Evolutionary conservation across 2,797 vertebrate species (phyloP), one percentile per base, ranked within the genome.

Genomic region (Gymnothorax reevesii): DNA sequence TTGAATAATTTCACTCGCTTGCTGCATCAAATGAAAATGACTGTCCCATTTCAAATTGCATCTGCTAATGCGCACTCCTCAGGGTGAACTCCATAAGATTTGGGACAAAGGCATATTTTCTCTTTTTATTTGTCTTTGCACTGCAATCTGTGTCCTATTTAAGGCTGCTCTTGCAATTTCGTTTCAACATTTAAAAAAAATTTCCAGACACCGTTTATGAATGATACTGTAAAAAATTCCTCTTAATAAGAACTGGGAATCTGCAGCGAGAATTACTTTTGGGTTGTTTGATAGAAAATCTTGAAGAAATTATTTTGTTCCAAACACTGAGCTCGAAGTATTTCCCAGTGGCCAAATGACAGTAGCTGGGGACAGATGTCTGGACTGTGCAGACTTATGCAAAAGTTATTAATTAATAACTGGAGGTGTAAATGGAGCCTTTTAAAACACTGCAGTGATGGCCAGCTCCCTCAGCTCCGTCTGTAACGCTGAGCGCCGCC

Each of bases 341-440:
- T 22, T 4, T 79, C 54, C 22, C 20, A 79, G 8, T 0, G 75
- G 15, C 42, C 2, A 79, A 13, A 3, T 15, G 80, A 59, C 54
- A 25, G 57, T 13, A 57, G 12, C 55, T 9, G 6, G 33, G 12
- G 10, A 33, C 7, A 75, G 49, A 42, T 42, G 33, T 42, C 71
- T 49, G 27, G 79, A 82, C 64, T 54, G 2, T 12, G 49, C 17
- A 52, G 17, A 80, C 54, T 20, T 54, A 82, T n/a, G 52, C 10
- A 57, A 83, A 66, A 79, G 75, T 55, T 27, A 13, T 22, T 83
- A 57, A 83, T 83, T 83, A 83, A 83, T 57, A 83, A 27, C 55
- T 83, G 54, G 25, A 57, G 54, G 22, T 59, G n/a, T 22, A 59
- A 49, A 27, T 62, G 12, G 17, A 17, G 60, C 13, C 83, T 25